Base-by-base conservation (phyloP, 2,797 vertebrate genomes). In the Mionectes olivaceus region DNA sequence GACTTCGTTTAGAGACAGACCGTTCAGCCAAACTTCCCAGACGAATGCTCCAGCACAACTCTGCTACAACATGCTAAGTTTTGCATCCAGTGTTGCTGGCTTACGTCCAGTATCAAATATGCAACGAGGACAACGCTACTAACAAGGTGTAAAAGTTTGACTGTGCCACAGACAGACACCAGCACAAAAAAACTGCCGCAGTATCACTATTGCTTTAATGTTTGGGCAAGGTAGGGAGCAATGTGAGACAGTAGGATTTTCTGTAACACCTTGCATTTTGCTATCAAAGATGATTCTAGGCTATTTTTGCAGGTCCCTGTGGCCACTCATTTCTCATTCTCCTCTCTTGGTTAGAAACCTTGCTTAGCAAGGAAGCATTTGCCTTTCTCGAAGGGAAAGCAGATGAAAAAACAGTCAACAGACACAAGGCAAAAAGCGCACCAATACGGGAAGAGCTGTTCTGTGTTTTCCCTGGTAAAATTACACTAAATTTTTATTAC, bases 1-100 rank as follows among this genome's bases (percentile, higher is more conserved):
- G 65, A 61, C 47, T 59, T 30, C 27, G 86, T 35, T 94, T 75
- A 89, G 87, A 97, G 81, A 94, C 64, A 85, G 84, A 67, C 30
- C 1, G 7, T 83, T 80, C 93, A 77, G 78, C 60, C 83, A 79
- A 8, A 61, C 23, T 63, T 60, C 65, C 59, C 77, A 41, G 82
- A 59, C 27, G 47, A 86, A 56, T 25, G 24, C 50, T 55, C 55
- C 0, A 0, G 61, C 47, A 19, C 28, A 87, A 39, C 30, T 76
- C 49, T 23, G 30, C 69, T 41, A 53, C 0, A 2, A 61, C 90
- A 71, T 46, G 39, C 17, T 25, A 35, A 33, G 55, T 18, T 90
- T 56, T 91, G 75, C 43, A 43, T 35, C 68, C 71, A 17, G 0
- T 53, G 25, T 30, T 70, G 39, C 50, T 76, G 25, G 6, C 55